A percentile compares a stretch with the other conserved stretches of the same genome.
phyloP scores from a whole-genome alignment of 1,140 invertebrate species.

The Zaprionus taronus region DNA sequence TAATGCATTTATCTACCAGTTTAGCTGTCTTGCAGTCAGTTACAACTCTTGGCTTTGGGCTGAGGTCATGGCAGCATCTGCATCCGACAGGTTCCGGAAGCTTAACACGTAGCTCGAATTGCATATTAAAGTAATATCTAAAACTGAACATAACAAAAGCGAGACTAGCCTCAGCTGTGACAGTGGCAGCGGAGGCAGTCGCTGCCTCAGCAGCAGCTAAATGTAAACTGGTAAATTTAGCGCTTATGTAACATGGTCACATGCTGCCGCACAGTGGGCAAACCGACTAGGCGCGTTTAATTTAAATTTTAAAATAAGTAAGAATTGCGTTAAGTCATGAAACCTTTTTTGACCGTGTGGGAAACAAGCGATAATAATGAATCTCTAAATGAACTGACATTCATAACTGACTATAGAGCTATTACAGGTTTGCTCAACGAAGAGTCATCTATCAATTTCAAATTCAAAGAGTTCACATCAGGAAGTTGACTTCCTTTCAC shows the following conservation, averaged over 20 bases:
- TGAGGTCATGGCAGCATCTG: slow-evolving; percentile 30
- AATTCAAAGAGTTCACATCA: slow-evolving; percentile 42
- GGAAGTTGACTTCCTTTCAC: slow-evolving; percentile 83
- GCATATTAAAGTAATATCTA: slow-evolving; percentile 76
- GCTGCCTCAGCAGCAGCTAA: slow-evolving; percentile 48
- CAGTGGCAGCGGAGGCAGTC: slow-evolving; percentile 14
- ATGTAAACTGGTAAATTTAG: slow-evolving; percentile 76
- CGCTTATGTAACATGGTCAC: slow-evolving; percentile 75
- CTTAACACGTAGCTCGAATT: slow-evolving; percentile 43
- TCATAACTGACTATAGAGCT: not conserved
- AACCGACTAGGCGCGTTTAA: not conserved
- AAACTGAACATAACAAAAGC: slow-evolving; percentile 64
- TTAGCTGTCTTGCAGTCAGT: not conserved
- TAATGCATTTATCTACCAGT: slow-evolving; percentile 1
- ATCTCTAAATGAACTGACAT: not conserved
- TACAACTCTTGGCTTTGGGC: not conserved
- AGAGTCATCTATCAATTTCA: slow-evolving; percentile 27
- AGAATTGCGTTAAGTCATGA: not conserved
- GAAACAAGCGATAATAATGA: not conserved
- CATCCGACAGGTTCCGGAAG: slow-evolving; percentile 36
- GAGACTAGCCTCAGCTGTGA: not conserved
- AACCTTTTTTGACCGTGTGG: not conserved
- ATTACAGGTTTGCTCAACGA: not conserved
- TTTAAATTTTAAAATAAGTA: not conserved
- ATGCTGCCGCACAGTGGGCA: slow-evolving; percentile 37